Evolutionary conservation across 2,113 vertebrate genomes (phyloP).

Genomic region (Barnardius zonarius): DNA sequence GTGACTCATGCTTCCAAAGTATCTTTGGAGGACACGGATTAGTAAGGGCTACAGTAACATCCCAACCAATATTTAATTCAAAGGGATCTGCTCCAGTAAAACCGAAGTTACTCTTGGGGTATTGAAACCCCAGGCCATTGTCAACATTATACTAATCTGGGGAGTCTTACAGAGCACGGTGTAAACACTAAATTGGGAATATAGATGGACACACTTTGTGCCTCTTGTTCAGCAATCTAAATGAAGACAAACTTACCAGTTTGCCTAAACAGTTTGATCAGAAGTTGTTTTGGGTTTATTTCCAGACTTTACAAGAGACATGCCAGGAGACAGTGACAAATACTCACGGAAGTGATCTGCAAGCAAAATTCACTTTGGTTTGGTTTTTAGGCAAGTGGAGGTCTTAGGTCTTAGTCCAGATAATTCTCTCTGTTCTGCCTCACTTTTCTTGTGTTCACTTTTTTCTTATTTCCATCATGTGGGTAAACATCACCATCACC

Average conservation of each 20-base stretch:
- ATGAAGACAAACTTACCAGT: not conserved
- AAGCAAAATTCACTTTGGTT: not conserved
- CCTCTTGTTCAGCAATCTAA: not conserved
- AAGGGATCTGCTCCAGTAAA: not conserved
- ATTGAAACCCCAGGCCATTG: not conserved
- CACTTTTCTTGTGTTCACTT: not conserved
- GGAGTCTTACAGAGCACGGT: not conserved
- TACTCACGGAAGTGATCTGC: not conserved
- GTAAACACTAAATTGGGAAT: not conserved
- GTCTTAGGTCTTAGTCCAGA: not conserved
- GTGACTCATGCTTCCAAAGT: not conserved
- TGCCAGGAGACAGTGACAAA: not conserved
- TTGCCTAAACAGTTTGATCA: not conserved
- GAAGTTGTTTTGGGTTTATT: not conserved
- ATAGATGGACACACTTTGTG: not conserved
- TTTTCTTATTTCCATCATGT: not conserved
- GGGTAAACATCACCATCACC: not conserved
- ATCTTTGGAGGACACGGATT: not conserved
- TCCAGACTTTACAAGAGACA: not conserved
- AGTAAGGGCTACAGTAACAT: not conserved
- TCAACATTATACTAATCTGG: not conserved
- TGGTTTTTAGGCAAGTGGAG: not conserved
- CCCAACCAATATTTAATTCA: not conserved
- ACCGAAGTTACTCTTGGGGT: not conserved
- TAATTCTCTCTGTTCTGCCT: not conserved